A percentile compares a stretch with the other conserved stretches of the same genome.
Evolutionary conservation across 2,113 vertebrate species (phyloP).

Genomic region (Piaya cayana): DNA sequence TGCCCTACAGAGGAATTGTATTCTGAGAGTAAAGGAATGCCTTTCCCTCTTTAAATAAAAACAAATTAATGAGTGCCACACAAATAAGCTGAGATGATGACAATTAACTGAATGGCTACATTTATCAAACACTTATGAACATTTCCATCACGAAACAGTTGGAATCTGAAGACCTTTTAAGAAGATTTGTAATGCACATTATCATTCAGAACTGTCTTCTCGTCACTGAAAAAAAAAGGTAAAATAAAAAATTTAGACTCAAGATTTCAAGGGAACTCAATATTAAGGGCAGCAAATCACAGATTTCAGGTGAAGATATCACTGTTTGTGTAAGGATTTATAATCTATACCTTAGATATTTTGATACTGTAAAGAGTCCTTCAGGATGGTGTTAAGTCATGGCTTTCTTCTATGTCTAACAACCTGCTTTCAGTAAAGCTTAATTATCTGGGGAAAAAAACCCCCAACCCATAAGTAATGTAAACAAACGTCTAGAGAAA

Average conservation of each 20-base stretch:
- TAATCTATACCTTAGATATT: background rate
- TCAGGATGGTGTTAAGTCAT: background rate
- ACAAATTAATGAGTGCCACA: background rate
- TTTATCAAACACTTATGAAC: background rate
- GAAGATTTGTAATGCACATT: background rate
- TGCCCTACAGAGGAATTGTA: background rate
- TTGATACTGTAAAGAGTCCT: background rate
- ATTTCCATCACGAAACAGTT: background rate
- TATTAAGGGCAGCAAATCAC: background rate
- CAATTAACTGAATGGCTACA: background rate
- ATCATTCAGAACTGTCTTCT: background rate
- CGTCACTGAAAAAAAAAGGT: background rate
- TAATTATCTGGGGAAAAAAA: slow-evolving; percentile 13
- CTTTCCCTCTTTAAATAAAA: background rate
- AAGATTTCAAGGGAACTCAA: background rate
- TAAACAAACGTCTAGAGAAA: background rate
- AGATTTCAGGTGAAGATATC: background rate
- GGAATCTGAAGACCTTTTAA: background rate
- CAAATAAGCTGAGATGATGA: background rate
- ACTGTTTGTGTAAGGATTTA: background rate
- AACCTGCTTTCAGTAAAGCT: slow-evolving; percentile 9
- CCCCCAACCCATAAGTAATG: background rate
- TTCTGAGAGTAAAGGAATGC: background rate
- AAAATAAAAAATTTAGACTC: background rate
- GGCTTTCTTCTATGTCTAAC: background rate